These are phyloP conservation scores for Labeo catla DNA, from an alignment of 2,113 vertebrate genomes.

Conservation along the genomic window DNA sequence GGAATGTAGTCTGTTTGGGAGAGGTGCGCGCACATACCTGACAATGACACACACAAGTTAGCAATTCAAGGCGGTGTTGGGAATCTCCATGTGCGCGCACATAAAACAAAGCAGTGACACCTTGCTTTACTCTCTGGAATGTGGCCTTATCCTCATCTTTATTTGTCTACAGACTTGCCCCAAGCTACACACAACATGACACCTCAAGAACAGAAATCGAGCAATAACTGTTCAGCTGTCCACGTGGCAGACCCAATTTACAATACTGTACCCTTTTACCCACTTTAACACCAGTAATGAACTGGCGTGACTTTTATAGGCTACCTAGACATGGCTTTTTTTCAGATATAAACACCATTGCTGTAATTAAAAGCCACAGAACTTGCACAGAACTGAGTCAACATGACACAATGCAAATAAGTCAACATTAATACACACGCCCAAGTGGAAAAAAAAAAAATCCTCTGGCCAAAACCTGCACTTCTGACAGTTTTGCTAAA, in stretches of 20 bases:
- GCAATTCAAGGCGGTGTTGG: slow-evolving; percentile 14
- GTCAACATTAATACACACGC: too few species aligned
- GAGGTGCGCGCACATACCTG: not conserved
- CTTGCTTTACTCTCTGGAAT: not conserved
- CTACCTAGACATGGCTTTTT: not conserved
- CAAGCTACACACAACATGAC: not conserved
- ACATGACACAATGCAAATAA: too few species aligned
- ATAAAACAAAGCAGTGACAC: not conserved
- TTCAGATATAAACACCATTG: not conserved
- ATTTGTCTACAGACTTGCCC: not conserved
- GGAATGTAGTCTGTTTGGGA: slow-evolving; percentile 23
- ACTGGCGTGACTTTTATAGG: not conserved
- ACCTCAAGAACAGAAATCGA: not conserved
- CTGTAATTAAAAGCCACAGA: not conserved
- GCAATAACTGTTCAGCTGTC: not conserved
- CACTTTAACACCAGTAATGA: not conserved
- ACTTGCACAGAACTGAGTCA: not conserved
- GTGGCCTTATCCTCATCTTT: not conserved
- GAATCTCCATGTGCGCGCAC: not conserved
- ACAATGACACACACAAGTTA: not conserved
- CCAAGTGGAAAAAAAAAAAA: not conserved
- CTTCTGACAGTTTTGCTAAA: not conserved
- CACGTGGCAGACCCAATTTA: not conserved
- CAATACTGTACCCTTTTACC: not conserved
- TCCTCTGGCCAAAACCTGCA: not conserved